Base-by-base conservation (phyloP, 2,113 vertebrate genomes). In the Neopipo cinnamomea region DNA sequence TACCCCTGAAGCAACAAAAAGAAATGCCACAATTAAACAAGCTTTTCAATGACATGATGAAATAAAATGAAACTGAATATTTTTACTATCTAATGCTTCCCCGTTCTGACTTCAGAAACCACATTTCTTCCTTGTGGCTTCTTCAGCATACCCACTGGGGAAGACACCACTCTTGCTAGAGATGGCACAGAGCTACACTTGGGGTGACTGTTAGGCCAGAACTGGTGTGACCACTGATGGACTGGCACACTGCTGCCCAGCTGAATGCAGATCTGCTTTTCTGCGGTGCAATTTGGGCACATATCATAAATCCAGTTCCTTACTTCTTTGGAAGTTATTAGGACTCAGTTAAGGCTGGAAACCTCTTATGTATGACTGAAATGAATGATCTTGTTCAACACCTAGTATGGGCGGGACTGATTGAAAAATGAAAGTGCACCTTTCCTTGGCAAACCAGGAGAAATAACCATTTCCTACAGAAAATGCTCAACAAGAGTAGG, bases 161-260 rank as follows among this genome's bases (percentile, higher is more conserved):
- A 67, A 70, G 66, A n/a, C 7, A 42, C 9, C 31, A 20, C 30
- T 19, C 0, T 0, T 16, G 31, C 37, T 39, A 11, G 49, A 37
- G 14, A 6, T 44, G 22, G 30, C 59, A 53, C 1, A 1, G 41
- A 76, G 27, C 39, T 37, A 6, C 0, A 0, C 61, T 50, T 0
- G 0, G 11, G 15, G 52, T 0, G 0, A 5, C 35, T 2, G 1
- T n/a, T 18, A 42, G 55, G 17, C 20, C 47, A 72, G 42, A 70
- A 9, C 39, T 59, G 50, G 27, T 71, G 20, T 82, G 42, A 78
- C 47, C 28, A 15, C 25, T 44, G 37, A 19, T 50, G 31, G 27
- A 11, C 24, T n/a, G 30, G 39, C 23, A 8, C 39, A 7, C 18
- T 25, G 47, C 56, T 78, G 42, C 8, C 70, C 62, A 42, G 0